phyloP scores from a whole-genome alignment of 2,797 vertebrate species.

The Benthosema pterotum region DNA sequence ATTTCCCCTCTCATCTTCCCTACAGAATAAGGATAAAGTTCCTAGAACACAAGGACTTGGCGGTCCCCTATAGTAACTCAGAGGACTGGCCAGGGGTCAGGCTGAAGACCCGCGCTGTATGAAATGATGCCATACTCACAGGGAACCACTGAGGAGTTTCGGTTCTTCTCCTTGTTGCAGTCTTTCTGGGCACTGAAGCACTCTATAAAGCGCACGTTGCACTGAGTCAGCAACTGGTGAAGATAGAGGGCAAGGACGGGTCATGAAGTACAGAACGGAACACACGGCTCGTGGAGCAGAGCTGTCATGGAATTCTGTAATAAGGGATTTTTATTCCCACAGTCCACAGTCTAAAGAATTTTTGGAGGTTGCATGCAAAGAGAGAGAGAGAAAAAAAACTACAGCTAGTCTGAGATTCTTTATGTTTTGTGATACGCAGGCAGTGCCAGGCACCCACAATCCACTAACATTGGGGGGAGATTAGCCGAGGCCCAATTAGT shows the following conservation, averaged over 20 bases:
- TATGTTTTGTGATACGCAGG: slow-evolving; percentile 31
- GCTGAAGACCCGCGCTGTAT: neutral
- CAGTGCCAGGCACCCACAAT: slow-evolving; percentile 28
- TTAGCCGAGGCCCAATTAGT: slow-evolving; percentile 52
- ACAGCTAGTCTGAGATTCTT: slow-evolving; percentile 15
- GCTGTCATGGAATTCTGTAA: neutral
- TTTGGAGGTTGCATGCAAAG: slow-evolving; percentile 19
- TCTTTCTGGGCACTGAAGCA: slow-evolving; percentile 98
- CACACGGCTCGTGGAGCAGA: slow-evolving; percentile 1
- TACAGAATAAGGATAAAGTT: too few relatives aligned
- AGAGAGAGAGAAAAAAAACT: slow-evolving; percentile 6
- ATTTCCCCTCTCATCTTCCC: too few relatives aligned
- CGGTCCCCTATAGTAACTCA: too few relatives aligned
- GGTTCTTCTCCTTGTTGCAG: slow-evolving; percentile 99
- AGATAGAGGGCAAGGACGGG: slow-evolving; percentile 27
- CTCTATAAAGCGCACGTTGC: slow-evolving; percentile 92
- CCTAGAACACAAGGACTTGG: too few relatives aligned
- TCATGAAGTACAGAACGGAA: neutral
- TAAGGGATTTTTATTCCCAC: neutral
- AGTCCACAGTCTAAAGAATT: slow-evolving; percentile 8
- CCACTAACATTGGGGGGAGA: neutral
- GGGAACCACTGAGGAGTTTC: slow-evolving; percentile 97
- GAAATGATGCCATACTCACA: slow-evolving; percentile 82
- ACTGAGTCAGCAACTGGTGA: slow-evolving; percentile 93
- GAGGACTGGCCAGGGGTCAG: too few relatives aligned